Base-by-base conservation (phyloP, 2,113 vertebrate genomes). In the Trogon melanurus region DNA sequence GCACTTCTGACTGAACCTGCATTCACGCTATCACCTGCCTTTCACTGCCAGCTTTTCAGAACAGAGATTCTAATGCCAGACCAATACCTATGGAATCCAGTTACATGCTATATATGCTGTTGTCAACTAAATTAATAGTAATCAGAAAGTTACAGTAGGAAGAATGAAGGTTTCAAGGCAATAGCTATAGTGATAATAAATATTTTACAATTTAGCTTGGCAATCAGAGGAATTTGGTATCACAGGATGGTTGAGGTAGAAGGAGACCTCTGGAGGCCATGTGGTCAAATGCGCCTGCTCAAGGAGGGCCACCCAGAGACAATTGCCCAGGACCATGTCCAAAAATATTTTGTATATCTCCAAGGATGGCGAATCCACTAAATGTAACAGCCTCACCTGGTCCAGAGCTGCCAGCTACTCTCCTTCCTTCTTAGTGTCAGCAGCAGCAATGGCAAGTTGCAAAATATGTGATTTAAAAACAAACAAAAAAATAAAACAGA, bases 251-350 rank as follows among this genome's bases (percentile, higher is more conserved):
- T 2, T 80, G 60, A 61, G 7, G 4, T 6, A 25, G 22, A 41
- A 90, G 51, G 20, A 41, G 51, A 48, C 8, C 13, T 74, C 65
- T 78, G 65, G 21, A 70, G 7, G 3, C 44, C 14, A 9, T 30
- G 30, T 62, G 13, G 16, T 22, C 2, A 36, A 75, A 25, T 20
- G 20, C 2, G 12, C 5, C 47, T 45, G 5, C 23, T 89, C 32
- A 51, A 51, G 13, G 6, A 73, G 14, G 6, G 2, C 7, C 4
- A 15, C 16, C 16, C 10, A 21, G 5, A 80, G 8, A 2, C 0
- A 0, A 20, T 5, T 67, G 11, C 1, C 34, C 50, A 36, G 16
- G 7, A n/a, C 25, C 12, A 16, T 4, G 11, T 51, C 16, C 34
- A 47, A 47, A 44, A 9, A 4, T 29, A 11, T 81, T 91, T 64